Evolutionary conservation across 92 coral and sea anemone species (phyloP), one percentile per base, ranked within the genome.

Genomic region (Pocillopora grandis): DNA sequence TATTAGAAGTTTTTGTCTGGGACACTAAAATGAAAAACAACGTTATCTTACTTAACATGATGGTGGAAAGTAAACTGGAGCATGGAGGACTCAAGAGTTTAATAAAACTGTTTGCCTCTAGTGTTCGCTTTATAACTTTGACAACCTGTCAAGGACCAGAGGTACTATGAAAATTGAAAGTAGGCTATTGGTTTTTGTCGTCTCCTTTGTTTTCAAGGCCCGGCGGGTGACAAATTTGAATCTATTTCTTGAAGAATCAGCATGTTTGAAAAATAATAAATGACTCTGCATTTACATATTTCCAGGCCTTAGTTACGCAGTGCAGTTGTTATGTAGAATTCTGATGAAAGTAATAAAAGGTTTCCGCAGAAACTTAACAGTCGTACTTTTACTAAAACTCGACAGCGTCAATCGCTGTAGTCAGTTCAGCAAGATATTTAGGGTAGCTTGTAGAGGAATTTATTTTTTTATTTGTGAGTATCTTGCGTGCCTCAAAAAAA

Each of bases 281-380:
- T 65, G 31, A 65, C 52, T 42, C 5, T 42, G 4, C 52, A 42
- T 42, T 36, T 16, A 12, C 83, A 79, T 79, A 66, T 68, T 80
- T 80, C 20, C 33, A 6, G 57, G 77, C 77, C 77, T 42, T 81
- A 58, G 85, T 70, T 71, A 60, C 76, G 12, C 27, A 20, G 77
- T 2, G 10, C 56, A 23, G 9, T 35, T 33, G 56, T 42, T 42
- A 42, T 3, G 52, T 42, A 42, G 52, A 42, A 42, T 42, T 42
- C 52, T 42, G 8, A 7, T 42, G 8, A 42, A 42, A 42, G 4
- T 42, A 42, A 42, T 42, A 42, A 7, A 42, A 42, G 52, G 52
- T 42, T 42, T 42, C 8, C 52, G 8, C 52, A 3, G 52, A 42
- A 7, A 3, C 52, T 7, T 3, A 42, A 42, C 52, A 42, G 4